phyloP scores from a whole-genome alignment of 2,888 invertebrate genomes.

The Taenaris catops region DNA sequence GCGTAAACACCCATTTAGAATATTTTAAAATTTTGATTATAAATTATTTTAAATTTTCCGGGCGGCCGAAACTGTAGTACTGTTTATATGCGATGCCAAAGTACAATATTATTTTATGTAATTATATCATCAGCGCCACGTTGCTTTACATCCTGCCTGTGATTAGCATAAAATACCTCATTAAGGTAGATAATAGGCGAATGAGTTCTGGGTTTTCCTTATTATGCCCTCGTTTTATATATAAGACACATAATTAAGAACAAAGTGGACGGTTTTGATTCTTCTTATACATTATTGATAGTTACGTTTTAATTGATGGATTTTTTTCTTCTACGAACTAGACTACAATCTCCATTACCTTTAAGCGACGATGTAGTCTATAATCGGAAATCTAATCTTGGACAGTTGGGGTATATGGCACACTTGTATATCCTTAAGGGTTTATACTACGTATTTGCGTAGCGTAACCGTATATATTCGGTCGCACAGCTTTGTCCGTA shows the following conservation, averaged over 20 bases:
- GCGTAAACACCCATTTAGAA: no score
- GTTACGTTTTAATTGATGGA: no score
- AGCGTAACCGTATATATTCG: no score
- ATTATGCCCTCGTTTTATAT: conserved; percentile 29
- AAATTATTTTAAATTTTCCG: conserved; percentile 36
- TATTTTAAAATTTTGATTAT: no score
- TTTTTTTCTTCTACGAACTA: not conserved
- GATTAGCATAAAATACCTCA: conserved; percentile 72
- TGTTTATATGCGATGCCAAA: conserved; percentile 43
- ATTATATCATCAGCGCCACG: conserved; percentile 50
- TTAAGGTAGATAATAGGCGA: conserved; percentile 59
- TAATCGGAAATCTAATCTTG: no score
- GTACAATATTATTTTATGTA: conserved; percentile 45
- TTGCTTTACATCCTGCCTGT: conserved; percentile 59
- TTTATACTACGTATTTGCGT: no score
- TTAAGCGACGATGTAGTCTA: no score
- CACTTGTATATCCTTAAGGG: no score
- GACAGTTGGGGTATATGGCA: no score
- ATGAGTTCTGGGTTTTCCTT: conserved; percentile 54
- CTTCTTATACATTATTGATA: conserved; percentile 1
- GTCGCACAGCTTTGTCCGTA: no score
- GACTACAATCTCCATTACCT: no score
- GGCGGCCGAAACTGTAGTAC: conserved; percentile 63
- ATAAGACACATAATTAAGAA: conserved; percentile 7
- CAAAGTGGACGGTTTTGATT: conserved; percentile 11